Evolutionary conservation across 1,140 invertebrate genomes (phyloP), one percentile per base, ranked within the genome.

Genomic region (Euglossa dilemma): DNA sequence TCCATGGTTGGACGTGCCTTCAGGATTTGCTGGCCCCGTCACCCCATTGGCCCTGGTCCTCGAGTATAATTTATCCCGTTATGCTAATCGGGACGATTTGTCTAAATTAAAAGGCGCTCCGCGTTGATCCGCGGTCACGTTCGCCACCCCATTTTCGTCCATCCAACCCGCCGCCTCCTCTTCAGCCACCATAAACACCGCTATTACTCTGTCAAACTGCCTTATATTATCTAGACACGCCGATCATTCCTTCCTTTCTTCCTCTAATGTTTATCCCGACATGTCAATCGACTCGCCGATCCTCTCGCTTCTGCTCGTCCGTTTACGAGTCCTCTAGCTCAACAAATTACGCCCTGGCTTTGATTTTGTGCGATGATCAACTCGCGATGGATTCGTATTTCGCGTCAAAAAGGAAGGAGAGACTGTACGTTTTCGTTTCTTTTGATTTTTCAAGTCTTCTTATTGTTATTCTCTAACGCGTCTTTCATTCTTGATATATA

Each of bases 51-150:
- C 16, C 75, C 75, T 28, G 74, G 70, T 89, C 73, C 84, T 88
- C 87, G 67, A 73, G 81, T 86, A 93, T 94, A 94, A 94, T 94
- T 94, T 94, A 94, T 94, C 92, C 93, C 92, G 93, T 94, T 94
- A 94, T 94, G 94, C 93, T 94, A 94, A 94, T 94, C 94, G 92
- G 82, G 85, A 93, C 93, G 93, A 94, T 94, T 94, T 94, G 93
- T 94, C 94, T 94, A 94, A 94, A 94, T 94, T 94, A 94, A 94
- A 94, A 94, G 93, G 92, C 92, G 93, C 93, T 89, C 76, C 80
- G 4, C 76, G 81, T 72, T 84, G 82, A 84, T 84, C 77, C 82
- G 77, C 82, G 82, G 77, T 84, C 82, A 80, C 82, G 77, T 61
- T 57, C 75, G 28, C 63, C 81, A 36, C 36, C 75, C 75, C 64